Base-by-base conservation (phyloP, 2,113 vertebrate species). In the Elephas maximus region DNA sequence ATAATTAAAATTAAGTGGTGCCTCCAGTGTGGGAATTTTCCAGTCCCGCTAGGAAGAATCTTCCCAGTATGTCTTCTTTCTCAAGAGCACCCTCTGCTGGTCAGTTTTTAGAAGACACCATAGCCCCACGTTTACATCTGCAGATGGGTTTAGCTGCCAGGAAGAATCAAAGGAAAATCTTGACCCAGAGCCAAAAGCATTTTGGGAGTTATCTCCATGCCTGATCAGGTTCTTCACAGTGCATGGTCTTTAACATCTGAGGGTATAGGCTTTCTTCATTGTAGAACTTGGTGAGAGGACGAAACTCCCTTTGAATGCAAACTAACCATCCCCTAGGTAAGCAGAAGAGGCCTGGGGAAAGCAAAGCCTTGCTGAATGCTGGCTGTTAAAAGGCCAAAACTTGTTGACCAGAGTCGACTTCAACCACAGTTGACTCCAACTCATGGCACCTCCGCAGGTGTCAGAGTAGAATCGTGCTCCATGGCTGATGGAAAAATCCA, bases 21-120 rank as follows among this genome's bases (percentile, higher is more conserved):
- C 84, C 93, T 96, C 94, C 93, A 73, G 89, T 80, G 96, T 94
- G 96, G 93, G 80, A 97, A 97, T 95, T 97, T 96, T 97, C 91
- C 89, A 12, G 77, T 80, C 86, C 79, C 65, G 24, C 2, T 84
- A 82, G 65, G 45, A 80, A 45, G 44, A 76, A 8, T 6, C 45
- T 62, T 85, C 69, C 76, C 71, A 74, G 60, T 12, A 28, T 44
- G 51, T 89, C 44, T 33, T 80, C 73, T 91, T 95, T 96, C 63
- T 94, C 93, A 92, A 84, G 90, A 90, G 87, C 62, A 30, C 97
- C 93, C 83, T 97, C 97, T 97, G 81, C 93, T 85, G 97, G 73
- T 71, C 51, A 37, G 0, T 88, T 92, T 30, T 92, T 87, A 92
- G 92, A 96, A 93, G 23, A 67, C 81, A 23, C 28, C 33, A 24